Evolutionary conservation across 2,888 invertebrate species (phyloP), one percentile per base, ranked within the genome.

Genomic region (Tachystola acroxantha): DNA sequence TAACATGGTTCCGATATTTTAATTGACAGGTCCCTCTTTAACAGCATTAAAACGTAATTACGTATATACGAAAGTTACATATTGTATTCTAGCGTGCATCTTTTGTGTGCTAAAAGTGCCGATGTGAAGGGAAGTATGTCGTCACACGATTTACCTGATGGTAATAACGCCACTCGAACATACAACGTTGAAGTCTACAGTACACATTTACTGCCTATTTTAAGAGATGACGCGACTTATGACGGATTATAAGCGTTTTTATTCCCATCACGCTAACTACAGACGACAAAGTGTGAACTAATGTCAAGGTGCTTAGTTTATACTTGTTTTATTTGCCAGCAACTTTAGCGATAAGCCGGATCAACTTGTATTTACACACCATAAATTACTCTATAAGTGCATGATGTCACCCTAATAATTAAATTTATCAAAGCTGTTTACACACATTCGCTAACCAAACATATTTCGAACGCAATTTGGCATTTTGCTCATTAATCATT

Each of bases 211-310:
- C 41, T 32, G 30, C 46, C 51, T 65, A 71, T 67, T 67, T 66
- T 50, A 44, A 66, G 64, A 47, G 40, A 61, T 73, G 75, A 74
- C 72, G 64, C 50, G 51, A 46, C 33, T 38, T 48, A 53, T 47
- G 48, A 53, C 54, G 50, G 50, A 53, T 48, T 45, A 46, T 39
- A 49, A 46, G 34, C 10, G 49, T 63, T 64, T 67, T 67, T 64
- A 53, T 56, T 55, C 44, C 32, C 45, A 37, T 48, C 50, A 52
- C 41, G 48, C 49, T 44, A 46, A 34, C 20, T 11, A 16, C 10
- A 3, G 16, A 30, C 30, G 40, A 40, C 48, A 43, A 37, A 32
- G 30, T 37, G 22, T 22, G 31, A 37, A 26, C 27, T 34, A 3
- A 22, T 26, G 40, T 40, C 40, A 37, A 27, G 34, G 37, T 30